These are phyloP conservation scores for Gasterosteus aculeatus DNA, from an alignment of 2,113 vertebrate genomes.

Conservation along the genomic window DNA sequence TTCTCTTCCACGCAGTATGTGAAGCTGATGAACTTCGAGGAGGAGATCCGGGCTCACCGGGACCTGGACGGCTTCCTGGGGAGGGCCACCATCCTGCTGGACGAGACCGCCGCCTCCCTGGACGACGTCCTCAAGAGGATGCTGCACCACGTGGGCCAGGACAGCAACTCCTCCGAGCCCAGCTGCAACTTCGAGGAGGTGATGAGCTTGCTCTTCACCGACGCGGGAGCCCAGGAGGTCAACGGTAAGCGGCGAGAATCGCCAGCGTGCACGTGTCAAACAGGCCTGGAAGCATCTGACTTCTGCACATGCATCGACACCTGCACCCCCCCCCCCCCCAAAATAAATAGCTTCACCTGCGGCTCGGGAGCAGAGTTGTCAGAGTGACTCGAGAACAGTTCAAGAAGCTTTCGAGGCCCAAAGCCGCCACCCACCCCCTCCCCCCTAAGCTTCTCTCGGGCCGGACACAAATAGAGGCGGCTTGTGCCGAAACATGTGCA, in stretches of 20 bases:
- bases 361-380: constrained; percentile 39
- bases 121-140: constrained; percentile 94
- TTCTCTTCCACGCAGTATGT: constrained; percentile 89
- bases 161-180: constrained; percentile 82
- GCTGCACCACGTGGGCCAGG: constrained; percentile 89
- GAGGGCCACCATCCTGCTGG: constrained; percentile 91
- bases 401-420: constrained; percentile 36
- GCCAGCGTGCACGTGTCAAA: neutral
- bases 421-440: neutral
- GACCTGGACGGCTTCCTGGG: constrained; percentile 95
- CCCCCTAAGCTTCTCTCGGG: neutral
- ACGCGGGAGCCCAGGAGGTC: constrained; percentile 90
- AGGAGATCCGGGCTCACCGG: constrained; percentile 92
- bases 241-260: constrained; percentile 82
- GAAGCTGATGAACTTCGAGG: constrained; percentile 98
- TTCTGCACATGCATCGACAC: constrained; percentile 36
- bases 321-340: neutral
- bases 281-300: constrained; percentile 24
- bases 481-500: constrained; percentile 26
- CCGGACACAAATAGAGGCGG: constrained; percentile 6
- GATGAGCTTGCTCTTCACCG: constrained; percentile 95
- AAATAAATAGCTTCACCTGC: constrained; percentile 17
- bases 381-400: constrained; percentile 38
- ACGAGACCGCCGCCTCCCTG: constrained; percentile 92
- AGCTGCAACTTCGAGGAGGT: constrained; percentile 92